Conservation (phyloP, 2,113 vertebrate species). For the Triplophysa dalaica region DNA sequence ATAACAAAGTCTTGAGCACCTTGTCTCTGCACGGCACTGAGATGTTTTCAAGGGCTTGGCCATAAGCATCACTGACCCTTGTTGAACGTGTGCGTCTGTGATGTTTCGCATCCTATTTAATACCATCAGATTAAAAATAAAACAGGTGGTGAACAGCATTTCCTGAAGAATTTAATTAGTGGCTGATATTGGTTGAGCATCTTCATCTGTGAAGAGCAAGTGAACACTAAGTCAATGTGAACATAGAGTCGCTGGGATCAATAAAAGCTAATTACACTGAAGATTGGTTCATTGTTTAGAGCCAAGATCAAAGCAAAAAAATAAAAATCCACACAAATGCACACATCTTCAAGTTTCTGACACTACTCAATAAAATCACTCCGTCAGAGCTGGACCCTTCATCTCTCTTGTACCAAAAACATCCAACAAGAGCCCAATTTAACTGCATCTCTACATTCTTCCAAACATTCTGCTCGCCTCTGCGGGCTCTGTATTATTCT, state of each 20-base stretch:
- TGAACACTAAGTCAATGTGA: conserved; percentile 22
- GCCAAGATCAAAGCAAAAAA: conserved; percentile 64
- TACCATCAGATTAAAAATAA: conserved; percentile 16
- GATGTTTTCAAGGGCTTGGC: no score
- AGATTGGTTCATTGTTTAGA: conserved; percentile 70
- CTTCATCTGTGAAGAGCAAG: conserved; percentile 33
- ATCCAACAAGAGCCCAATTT: neutral
- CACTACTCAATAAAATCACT: neutral
- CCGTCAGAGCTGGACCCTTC: neutral
- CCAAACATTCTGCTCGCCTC: neutral
- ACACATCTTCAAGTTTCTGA: conserved; percentile 1
- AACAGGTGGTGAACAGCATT: conserved; percentile 28
- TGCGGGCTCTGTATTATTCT: neutral
- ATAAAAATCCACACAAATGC: conserved; percentile 5
- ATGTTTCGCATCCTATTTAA: no score
- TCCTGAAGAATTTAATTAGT: conserved; percentile 26
- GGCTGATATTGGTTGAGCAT: conserved; percentile 8
- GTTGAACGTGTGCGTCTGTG: no score
- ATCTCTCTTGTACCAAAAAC: neutral
- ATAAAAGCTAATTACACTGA: conserved; percentile 77
- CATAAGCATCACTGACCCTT: no score
- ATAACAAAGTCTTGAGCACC: no score
- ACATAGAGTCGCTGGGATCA: conserved; percentile 72
- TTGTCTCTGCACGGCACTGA: no score
- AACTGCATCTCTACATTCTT: neutral